Evolutionary conservation across 2,888 invertebrate species (phyloP).

Genomic region (Scaptomyza polygonia): DNA sequence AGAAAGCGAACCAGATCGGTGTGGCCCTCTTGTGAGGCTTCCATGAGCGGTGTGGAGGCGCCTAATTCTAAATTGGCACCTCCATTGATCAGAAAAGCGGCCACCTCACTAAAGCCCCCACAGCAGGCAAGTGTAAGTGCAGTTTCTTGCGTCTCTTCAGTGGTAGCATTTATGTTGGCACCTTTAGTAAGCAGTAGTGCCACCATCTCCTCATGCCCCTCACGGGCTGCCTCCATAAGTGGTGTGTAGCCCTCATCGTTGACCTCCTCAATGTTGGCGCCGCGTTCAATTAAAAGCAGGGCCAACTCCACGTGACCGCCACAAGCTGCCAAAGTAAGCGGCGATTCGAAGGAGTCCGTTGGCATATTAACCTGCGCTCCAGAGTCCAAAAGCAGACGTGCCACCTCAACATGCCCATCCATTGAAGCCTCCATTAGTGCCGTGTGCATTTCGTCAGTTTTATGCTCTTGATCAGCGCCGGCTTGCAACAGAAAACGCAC

Average conservation of each 20-base stretch:
- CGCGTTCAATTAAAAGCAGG: constrained; percentile 96
- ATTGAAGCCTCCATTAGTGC: constrained; percentile 99
- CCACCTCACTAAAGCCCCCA: constrained; percentile 97
- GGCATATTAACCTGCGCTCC: constrained; percentile 99
- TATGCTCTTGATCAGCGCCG: constrained; percentile 98
- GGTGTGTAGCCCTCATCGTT: constrained; percentile 99
- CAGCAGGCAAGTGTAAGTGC: constrained; percentile 97
- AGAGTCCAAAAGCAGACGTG: constrained; percentile 95
- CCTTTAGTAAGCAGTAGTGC: constrained; percentile 95
- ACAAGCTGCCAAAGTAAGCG: constrained; percentile 98
- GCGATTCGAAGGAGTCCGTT: constrained; percentile 99
- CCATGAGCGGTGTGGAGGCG: constrained; percentile 98
- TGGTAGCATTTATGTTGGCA: constrained; percentile 98
- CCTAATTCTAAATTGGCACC: constrained; percentile 98
- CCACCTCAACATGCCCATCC: constrained; percentile 99
- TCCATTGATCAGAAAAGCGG: constrained; percentile 96
- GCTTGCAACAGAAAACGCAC: constrained; percentile 97
- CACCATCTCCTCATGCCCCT: constrained; percentile 99
- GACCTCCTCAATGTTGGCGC: constrained; percentile 99
- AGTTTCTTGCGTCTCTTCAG: constrained; percentile 99
- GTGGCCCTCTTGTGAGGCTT: constrained; percentile 99
- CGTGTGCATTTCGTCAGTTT: constrained; percentile 99
- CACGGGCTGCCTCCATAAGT: constrained; percentile 99
- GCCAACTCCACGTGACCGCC: constrained; percentile 99
- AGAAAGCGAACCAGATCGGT: constrained; percentile 94